Conservation (phyloP, 2,888 invertebrate genomes). For the Machimus atricapillus region DNA sequence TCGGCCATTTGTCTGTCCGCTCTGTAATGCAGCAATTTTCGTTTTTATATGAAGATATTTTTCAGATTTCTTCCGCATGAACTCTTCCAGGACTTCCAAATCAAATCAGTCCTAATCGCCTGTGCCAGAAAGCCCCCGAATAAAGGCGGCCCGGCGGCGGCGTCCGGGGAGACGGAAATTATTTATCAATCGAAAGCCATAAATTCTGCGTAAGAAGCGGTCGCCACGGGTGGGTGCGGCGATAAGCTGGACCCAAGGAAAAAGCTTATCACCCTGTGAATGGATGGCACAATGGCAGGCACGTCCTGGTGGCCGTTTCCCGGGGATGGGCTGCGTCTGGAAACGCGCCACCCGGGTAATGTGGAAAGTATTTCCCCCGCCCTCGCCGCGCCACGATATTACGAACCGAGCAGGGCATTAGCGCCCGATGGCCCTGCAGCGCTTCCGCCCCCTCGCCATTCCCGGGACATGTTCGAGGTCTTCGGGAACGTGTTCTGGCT, state of each 20-base stretch:
- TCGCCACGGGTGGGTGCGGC: conserved; percentile 9
- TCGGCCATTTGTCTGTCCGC: background rate
- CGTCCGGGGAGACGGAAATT: conserved; percentile 19
- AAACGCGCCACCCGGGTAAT: background rate
- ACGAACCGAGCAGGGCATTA: background rate
- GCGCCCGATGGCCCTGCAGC: background rate
- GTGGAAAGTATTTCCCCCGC: conserved; percentile 7
- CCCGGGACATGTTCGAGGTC: background rate
- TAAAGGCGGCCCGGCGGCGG: background rate
- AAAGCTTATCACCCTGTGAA: conserved; percentile 16
- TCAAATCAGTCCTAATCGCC: conserved; percentile 30
- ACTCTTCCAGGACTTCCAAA: background rate
- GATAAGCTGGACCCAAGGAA: conserved; percentile 17
- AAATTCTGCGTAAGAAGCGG: conserved; percentile 42
- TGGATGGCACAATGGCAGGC: conserved; percentile 13
- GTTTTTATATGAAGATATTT: conserved; percentile 19
- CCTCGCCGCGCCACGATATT: background rate
- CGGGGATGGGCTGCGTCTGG: background rate
- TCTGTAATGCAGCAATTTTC: conserved; percentile 10
- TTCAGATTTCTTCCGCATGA: conserved; percentile 29
- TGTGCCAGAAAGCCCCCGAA: conserved; percentile 7
- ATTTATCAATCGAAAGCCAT: conserved; percentile 45
- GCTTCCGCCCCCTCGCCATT: background rate
- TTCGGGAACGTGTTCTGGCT: background rate
- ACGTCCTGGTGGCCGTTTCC: background rate